Conservation (phyloP, 2,888 invertebrate genomes). For the Lordiphosa fenestrarum region DNA sequence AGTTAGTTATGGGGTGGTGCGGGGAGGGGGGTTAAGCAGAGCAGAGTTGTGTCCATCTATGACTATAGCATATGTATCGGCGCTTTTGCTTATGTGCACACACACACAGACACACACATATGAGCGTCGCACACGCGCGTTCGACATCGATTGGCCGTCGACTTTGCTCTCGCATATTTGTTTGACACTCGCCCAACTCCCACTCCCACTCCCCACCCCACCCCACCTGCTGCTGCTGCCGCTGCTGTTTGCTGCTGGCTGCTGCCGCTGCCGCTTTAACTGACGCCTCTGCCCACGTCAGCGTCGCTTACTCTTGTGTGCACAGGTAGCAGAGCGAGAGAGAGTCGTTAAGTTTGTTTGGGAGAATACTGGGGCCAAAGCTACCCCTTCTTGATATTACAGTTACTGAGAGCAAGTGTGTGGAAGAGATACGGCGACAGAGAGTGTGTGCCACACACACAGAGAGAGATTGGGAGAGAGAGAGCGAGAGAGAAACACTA, state of each 20-base stretch:
- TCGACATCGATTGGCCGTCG: slow-evolving; percentile 67
- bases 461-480: neutral
- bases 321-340: slow-evolving; percentile 28
- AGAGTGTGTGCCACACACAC: slow-evolving; percentile 10
- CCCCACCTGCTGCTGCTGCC: slow-evolving; percentile 13
- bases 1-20: neutral
- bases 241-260: slow-evolving; percentile 13
- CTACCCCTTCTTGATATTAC: slow-evolving; percentile 17
- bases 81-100: slow-evolving; percentile 54
- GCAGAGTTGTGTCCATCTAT: slow-evolving; percentile 28
- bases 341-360: slow-evolving; percentile 2
- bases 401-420: slow-evolving; percentile 32
- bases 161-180: slow-evolving; percentile 55
- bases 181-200: slow-evolving; percentile 39
- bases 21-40: neutral
- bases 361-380: slow-evolving; percentile 3
- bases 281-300: neutral
- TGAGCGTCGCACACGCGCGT: slow-evolving; percentile 67
- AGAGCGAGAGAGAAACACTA: slow-evolving; percentile 23
- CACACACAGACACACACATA: slow-evolving; percentile 24
- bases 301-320: slow-evolving; percentile 21
- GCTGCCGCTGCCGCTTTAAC: slow-evolving; percentile 7
- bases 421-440: slow-evolving; percentile 10
- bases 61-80: slow-evolving; percentile 62
- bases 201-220: slow-evolving; percentile 19